Base-by-base conservation (phyloP, 1,140 invertebrate species). In the Lysiphlebus fabarum region DNA sequence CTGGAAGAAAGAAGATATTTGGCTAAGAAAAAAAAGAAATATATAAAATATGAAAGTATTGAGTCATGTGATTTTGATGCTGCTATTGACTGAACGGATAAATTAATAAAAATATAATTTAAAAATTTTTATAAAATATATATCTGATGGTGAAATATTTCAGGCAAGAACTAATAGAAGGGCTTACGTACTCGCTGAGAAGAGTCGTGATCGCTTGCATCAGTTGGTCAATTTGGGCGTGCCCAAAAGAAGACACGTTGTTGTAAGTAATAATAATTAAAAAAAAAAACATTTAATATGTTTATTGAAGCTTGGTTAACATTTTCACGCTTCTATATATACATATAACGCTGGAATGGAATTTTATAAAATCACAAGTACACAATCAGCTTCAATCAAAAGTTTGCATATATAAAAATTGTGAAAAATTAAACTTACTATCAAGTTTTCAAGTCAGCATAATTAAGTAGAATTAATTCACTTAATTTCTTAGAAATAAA, bases 151-250 rank as follows among this genome's bases (percentile, higher is more conserved):
- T 78, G 70, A 68, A 26, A 62, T 70, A 53, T 76, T 76, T 74
- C 73, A 74, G 72, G 74, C 68, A 58, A 76, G 72, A 63, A 71
- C 74, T 53, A 70, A 70, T 53, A 69, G 70, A 65, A 72, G 73
- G 65, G 65, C 67, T 58, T 62, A 62, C 54, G 67, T 65, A 40
- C 62, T 65, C 48, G 64, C 65, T 64, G 67, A 69, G 65, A 71
- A 75, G 69, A 66, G 62, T 70, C 73, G 73, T 61, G 68, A 74
- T 42, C 69, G 69, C 65, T 65, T 75, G 53, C 74, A 26, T 26
- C 17, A 71, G 64, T 76, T 76, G 73, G 65, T 72, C 55, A 74
- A 77, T 74, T 70, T 75, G 59, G 67, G 72, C 69, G 71, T 70
- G 56, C 73, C 73, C 62, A 63, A 67, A 61, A 72, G 70, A 72